A percentile compares a stretch with the other conserved stretches of the same genome.
Conservation (phyloP, 2,113 vertebrate species). For the Campylorhamphus procurvoides region DNA sequence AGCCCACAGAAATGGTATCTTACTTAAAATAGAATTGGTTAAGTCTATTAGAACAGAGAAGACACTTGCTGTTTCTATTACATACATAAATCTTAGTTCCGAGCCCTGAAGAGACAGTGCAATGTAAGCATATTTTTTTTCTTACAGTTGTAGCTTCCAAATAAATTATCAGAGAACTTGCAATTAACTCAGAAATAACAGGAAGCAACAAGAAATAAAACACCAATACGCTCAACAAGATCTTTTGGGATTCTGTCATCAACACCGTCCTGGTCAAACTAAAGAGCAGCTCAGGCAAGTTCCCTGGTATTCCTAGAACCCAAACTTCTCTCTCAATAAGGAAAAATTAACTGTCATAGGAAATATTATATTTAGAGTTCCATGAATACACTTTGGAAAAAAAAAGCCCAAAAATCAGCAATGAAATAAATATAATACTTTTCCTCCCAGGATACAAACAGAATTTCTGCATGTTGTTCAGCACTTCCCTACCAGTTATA, state of each 20-base stretch:
- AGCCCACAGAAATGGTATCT: background rate
- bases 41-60: constrained; percentile 1
- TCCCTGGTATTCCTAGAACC: background rate
- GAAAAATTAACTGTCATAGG: background rate
- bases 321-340: background rate
- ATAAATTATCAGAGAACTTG: constrained; percentile 34
- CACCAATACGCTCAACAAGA: fast-evolving
- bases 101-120: constrained; percentile 5
- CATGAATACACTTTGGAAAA: background rate
- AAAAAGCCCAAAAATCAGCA: background rate
- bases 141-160: constrained; percentile 5
- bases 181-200: constrained; percentile 45
- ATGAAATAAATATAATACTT: background rate
- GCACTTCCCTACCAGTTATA: background rate
- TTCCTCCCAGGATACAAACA: background rate
- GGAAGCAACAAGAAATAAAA: background rate
- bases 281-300: background rate
- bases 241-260: background rate
- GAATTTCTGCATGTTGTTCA: background rate
- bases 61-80: constrained; percentile 13
- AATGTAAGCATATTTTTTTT: constrained; percentile 9
- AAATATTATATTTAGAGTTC: background rate
- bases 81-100: constrained; percentile 49
- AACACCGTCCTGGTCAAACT: background rate
- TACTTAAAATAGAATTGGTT: background rate